phyloP scores from a whole-genome alignment of 2,113 vertebrate genomes.

The Entomyzon cyanotis region DNA sequence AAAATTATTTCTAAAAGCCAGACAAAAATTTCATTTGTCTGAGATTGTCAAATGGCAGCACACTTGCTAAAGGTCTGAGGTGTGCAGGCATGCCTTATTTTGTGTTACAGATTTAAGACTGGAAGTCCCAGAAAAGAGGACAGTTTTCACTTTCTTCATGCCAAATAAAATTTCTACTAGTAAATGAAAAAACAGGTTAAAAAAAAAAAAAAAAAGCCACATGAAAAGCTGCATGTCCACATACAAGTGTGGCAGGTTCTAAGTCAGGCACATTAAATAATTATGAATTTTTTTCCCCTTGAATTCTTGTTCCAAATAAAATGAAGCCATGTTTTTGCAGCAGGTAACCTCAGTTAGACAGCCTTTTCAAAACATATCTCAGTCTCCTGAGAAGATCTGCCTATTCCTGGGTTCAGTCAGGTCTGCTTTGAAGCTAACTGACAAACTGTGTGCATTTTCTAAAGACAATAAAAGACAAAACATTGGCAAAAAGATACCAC shows the following conservation, averaged over 20 bases:
- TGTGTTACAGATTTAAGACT: not conserved
- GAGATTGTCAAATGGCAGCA: not conserved
- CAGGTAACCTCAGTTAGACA: not conserved
- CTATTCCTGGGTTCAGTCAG: not conserved
- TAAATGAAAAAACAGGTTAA: fast-evolving
- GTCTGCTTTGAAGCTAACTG: not conserved
- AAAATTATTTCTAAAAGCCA: not conserved
- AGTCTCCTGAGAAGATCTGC: not conserved
- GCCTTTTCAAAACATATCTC: not conserved
- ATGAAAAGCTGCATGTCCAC: not conserved
- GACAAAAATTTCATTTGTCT: not conserved
- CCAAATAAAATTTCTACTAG: not conserved
- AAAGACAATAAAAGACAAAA: not conserved
- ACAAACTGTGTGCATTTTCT: not conserved
- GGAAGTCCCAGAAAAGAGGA: not conserved
- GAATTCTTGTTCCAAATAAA: not conserved
- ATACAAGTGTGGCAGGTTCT: not conserved
- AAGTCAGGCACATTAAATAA: not conserved
- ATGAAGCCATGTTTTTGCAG: not conserved
- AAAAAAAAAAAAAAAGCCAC: fast-evolving
- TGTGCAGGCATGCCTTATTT: not conserved
- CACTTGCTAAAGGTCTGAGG: not conserved
- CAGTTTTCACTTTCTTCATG: not conserved
- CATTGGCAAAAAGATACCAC: not conserved
- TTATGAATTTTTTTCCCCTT: not conserved